Percentiles rank a stretch among this genome's conserved stretches.
These are phyloP conservation scores for Formicarius rufipectus DNA, from an alignment of 2,113 vertebrate genomes.

Conservation along the genomic window DNA sequence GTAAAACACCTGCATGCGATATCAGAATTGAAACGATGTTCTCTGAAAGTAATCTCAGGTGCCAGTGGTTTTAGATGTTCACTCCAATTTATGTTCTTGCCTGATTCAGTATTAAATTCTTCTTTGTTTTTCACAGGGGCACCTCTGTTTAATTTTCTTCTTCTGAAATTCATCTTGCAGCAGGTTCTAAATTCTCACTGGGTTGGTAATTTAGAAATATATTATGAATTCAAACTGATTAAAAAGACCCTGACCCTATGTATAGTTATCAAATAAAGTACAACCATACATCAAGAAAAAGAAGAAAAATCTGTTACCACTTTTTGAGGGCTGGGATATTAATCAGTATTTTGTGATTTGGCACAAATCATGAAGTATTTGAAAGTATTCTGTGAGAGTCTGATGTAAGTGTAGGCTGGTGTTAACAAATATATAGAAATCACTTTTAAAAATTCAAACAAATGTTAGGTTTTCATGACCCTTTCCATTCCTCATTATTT, in stretches of 20 bases:
- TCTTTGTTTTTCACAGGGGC: not conserved
- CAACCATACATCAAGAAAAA: not conserved
- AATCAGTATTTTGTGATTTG: not conserved
- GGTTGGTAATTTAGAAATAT: not conserved
- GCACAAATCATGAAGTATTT: not conserved
- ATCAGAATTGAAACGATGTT: not conserved
- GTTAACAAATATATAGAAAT: not conserved
- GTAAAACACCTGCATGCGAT: not conserved
- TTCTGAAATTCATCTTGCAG: not conserved
- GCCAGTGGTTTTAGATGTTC: not conserved
- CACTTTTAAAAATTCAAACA: not conserved
- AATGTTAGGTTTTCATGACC: not conserved
- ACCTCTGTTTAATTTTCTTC: not conserved
- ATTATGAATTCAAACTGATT: not conserved
- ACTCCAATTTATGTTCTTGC: not conserved
- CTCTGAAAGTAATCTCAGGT: not conserved
- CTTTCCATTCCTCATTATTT: not conserved
- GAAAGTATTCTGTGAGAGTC: not conserved
- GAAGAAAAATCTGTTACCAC: not conserved
- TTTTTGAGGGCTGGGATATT: not conserved
- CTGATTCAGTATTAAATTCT: not conserved
- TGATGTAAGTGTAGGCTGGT: not conserved
- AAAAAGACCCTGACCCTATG: not conserved
- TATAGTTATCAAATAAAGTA: not conserved
- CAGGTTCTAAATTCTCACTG: not conserved